A percentile compares a stretch with the other conserved stretches of the same genome.
These are phyloP conservation scores for Garra rufa DNA, from an alignment of 2,113 vertebrate genomes.

Conservation along the genomic window DNA sequence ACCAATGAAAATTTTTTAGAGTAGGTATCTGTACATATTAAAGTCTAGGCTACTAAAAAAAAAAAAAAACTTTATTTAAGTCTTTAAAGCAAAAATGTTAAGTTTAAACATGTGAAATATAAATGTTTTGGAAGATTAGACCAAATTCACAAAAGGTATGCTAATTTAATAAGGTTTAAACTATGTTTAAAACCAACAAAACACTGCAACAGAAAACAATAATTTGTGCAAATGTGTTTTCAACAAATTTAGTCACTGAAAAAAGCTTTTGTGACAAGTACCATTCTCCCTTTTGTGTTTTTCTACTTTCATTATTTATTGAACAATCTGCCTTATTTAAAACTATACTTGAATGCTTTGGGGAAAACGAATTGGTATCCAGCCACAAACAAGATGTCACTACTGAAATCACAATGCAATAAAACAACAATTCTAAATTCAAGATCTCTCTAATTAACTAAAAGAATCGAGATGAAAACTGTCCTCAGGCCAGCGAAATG, in stretches of 20 bases:
- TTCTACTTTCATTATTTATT: constrained; percentile 17
- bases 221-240: background rate
- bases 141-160: background rate
- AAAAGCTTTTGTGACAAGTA: background rate
- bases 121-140: background rate
- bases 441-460: background rate
- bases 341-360: background rate
- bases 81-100: too few relatives aligned
- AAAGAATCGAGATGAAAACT: background rate
- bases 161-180: background rate
- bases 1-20: background rate
- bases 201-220: background rate
- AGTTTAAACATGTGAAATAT: too few relatives aligned
- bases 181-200: background rate
- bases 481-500: background rate
- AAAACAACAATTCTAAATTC: background rate
- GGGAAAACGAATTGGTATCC: background rate
- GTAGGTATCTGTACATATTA: background rate
- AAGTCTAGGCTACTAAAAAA: background rate
- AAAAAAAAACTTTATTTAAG: too few relatives aligned
- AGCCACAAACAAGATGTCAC: background rate
- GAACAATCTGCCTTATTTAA: background rate
- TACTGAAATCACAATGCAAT: background rate
- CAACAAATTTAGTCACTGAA: background rate
- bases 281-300: background rate